phyloP scores from a whole-genome alignment of 2,797 vertebrate genomes.

The Rhodeus uyekii region DNA sequence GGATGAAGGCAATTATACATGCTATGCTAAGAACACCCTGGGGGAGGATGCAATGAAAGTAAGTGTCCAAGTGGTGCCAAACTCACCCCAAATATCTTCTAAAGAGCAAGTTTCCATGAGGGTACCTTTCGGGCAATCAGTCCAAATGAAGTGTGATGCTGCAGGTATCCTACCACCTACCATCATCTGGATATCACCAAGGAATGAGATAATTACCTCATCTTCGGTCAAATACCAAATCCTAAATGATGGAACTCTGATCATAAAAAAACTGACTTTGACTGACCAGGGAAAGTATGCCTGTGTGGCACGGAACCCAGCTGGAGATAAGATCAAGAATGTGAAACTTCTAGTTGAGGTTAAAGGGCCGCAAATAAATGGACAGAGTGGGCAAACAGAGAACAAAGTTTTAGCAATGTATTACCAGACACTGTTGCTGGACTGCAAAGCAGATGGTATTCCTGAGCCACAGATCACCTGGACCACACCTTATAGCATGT shows the following conservation, averaged over 20 bases:
- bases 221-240: constrained; percentile 71
- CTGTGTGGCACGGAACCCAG: constrained; percentile 75
- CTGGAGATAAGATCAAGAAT: constrained; percentile 76
- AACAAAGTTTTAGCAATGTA: constrained; percentile 70
- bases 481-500: constrained; percentile 74
- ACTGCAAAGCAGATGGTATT: constrained; percentile 77
- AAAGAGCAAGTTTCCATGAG: constrained; percentile 66
- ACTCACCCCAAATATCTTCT: constrained; percentile 67
- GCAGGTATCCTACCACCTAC: constrained; percentile 71
- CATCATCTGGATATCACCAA: constrained; percentile 78
- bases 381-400: constrained; percentile 63
- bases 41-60: constrained; percentile 81
- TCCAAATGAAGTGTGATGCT: constrained; percentile 72
- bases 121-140: constrained; percentile 69
- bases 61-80: constrained; percentile 72
- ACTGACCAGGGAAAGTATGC: constrained; percentile 77
- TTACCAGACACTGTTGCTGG: constrained; percentile 75
- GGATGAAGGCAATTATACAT: constrained; percentile 83
- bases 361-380: constrained; percentile 74
- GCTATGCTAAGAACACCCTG: constrained; percentile 79
- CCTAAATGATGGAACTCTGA: constrained; percentile 68
- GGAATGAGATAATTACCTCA: constrained; percentile 67
- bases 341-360: constrained; percentile 71
- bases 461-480: constrained; percentile 76
- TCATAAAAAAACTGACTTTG: constrained; percentile 72